Percentiles rank a stretch among this genome's conserved stretches.
These are phyloP conservation scores for Meloidogyne chitwoodi DNA, from an alignment of 1,140 invertebrate species.

Conservation along the genomic window DNA sequence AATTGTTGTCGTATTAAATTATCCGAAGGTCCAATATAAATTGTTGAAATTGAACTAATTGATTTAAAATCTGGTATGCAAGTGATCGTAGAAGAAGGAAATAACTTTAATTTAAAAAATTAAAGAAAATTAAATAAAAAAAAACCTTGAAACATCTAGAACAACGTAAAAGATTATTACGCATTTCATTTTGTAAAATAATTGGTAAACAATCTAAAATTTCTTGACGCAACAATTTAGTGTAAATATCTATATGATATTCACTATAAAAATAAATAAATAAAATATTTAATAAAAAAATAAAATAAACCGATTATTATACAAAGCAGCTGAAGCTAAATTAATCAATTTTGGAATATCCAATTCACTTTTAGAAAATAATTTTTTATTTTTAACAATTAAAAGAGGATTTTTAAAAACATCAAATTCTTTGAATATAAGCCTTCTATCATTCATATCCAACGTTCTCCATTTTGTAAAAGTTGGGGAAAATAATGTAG, in stretches of 20 bases:
- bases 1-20: not conserved
- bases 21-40: not conserved
- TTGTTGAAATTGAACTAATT: not conserved
- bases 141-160: not conserved
- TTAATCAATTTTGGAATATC: not conserved
- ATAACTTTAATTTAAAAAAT: not conserved
- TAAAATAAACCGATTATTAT: constrained; percentile 11
- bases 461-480: no score
- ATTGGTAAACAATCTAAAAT: not conserved
- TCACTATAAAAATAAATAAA: not conserved
- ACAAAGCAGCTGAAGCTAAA: constrained; percentile 15
- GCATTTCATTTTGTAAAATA: not conserved
- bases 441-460: no score
- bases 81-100: not conserved
- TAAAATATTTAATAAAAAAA: no score
- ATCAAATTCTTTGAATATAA: not conserved
- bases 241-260: not conserved
- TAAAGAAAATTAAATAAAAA: not conserved
- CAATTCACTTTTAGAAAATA: not conserved
- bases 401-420: not conserved
- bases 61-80: not conserved
- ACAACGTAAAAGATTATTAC: not conserved
- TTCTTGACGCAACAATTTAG: not conserved
- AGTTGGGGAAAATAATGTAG: not conserved
- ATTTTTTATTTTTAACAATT: not conserved